A percentile compares a stretch with the other conserved stretches of the same genome.
Evolutionary conservation across 2,113 vertebrate genomes (phyloP).

Genomic region (Tetraodon nigroviridis): DNA sequence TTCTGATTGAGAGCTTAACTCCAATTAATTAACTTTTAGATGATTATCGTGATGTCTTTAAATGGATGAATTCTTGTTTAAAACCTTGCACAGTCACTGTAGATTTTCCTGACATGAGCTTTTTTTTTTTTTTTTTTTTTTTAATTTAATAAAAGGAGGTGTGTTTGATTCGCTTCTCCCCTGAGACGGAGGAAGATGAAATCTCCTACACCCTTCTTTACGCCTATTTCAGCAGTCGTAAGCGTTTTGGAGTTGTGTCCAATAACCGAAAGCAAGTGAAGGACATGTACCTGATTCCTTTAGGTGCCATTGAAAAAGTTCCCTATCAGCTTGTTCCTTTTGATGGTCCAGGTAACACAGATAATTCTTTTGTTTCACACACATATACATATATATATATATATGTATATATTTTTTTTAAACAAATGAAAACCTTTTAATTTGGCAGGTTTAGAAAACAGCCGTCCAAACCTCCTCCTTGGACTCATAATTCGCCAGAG

Average conservation of each 20-base stretch:
- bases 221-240: slow-evolving; percentile 96
- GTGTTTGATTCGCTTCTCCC: slow-evolving; percentile 92
- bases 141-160: slow-evolving; percentile 88
- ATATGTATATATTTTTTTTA: neutral
- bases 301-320: slow-evolving; percentile 91
- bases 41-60: neutral
- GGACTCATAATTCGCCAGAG: slow-evolving; percentile 94
- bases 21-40: neutral
- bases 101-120: slow-evolving; percentile 16
- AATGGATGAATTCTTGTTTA: slow-evolving; percentile 1
- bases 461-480: slow-evolving; percentile 89
- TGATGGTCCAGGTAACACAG: slow-evolving; percentile 90
- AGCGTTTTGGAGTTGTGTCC: slow-evolving; percentile 92
- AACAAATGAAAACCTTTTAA: slow-evolving; percentile 20
- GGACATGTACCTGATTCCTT: slow-evolving; percentile 97
- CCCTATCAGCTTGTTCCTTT: slow-evolving; percentile 97
- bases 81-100: neutral
- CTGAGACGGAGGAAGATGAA: slow-evolving; percentile 96
- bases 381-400: too few species aligned
- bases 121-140: slow-evolving; percentile 44
- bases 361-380: slow-evolving; percentile 1
- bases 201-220: slow-evolving; percentile 93
- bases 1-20: neutral
- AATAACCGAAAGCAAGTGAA: slow-evolving; percentile 97
- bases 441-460: slow-evolving; percentile 86